phyloP scores from a whole-genome alignment of 2,888 invertebrate species.

The Amphipoea lucens region DNA sequence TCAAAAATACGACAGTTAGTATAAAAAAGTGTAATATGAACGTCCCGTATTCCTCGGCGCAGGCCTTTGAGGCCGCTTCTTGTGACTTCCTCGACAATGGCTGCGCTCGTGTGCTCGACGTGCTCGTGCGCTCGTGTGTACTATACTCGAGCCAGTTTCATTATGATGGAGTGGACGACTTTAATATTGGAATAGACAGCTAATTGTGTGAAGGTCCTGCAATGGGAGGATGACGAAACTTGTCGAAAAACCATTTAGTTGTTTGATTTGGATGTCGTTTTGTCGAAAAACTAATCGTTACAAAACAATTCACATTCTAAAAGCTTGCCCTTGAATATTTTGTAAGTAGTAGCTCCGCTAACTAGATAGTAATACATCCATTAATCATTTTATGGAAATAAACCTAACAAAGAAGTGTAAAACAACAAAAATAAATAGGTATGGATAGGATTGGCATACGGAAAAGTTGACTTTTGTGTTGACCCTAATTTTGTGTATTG shows the following conservation, averaged over 20 bases:
- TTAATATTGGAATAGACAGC: background rate
- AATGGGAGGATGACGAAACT: background rate
- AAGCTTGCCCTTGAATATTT: too few relatives aligned
- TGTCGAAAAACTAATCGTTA: background rate
- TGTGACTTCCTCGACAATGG: conserved; percentile 35
- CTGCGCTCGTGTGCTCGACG: conserved; percentile 11
- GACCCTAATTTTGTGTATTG: conserved; percentile 28
- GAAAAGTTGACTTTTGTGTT: conserved; percentile 17
- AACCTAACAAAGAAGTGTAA: background rate
- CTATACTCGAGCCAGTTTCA: background rate
- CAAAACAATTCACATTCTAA: too few relatives aligned
- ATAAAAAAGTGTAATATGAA: background rate
- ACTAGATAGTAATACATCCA: too few relatives aligned
- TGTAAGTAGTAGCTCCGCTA: background rate
- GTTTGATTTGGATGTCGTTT: background rate
- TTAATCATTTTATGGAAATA: background rate
- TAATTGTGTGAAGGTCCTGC: conserved; percentile 6
- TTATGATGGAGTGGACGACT: conserved; percentile 1
- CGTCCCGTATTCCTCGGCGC: background rate
- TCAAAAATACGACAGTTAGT: background rate
- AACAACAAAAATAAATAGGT: background rate
- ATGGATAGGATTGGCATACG: background rate
- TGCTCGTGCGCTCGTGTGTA: background rate
- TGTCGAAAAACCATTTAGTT: background rate
- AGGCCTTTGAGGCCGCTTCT: conserved; percentile 39